Evolutionary conservation across 2,797 vertebrate genomes (phyloP).

Genomic region (Myiotriccus ornatus): DNA sequence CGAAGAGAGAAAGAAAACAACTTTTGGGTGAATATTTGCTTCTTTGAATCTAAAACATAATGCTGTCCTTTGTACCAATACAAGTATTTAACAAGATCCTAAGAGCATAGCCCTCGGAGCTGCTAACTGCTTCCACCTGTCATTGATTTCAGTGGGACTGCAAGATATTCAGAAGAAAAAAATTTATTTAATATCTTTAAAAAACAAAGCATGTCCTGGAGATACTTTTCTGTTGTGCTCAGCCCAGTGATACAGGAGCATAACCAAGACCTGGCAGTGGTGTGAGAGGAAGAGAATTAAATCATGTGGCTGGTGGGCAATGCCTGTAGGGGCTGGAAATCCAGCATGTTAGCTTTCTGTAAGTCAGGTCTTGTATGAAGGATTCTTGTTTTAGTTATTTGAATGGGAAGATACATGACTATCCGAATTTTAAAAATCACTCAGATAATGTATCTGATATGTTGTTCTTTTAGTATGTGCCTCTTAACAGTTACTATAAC

Average conservation of each 20-base stretch:
- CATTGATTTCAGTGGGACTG: not conserved
- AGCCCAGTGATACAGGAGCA: not conserved
- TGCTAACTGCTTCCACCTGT: not conserved
- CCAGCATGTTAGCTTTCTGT: slow-evolving; percentile 53
- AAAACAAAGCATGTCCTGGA: not conserved
- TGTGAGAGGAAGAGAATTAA: slow-evolving; percentile 43
- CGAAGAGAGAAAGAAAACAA: not conserved
- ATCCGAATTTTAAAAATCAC: slow-evolving; percentile 22
- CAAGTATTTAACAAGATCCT: not conserved
- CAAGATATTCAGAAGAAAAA: not conserved
- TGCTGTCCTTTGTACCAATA: not conserved
- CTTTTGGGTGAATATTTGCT: not conserved
- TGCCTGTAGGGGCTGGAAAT: slow-evolving; percentile 50
- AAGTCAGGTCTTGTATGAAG: not conserved
- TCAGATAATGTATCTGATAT: not conserved
- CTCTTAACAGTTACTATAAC: not conserved
- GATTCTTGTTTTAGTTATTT: slow-evolving; percentile 20
- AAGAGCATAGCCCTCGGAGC: not conserved
- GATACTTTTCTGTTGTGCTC: slow-evolving; percentile 7
- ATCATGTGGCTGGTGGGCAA: slow-evolving; percentile 8
- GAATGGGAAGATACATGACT: slow-evolving; percentile 1
- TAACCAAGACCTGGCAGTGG: slow-evolving; percentile 16
- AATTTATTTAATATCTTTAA: not conserved
- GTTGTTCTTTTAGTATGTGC: not conserved
- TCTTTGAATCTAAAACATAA: slow-evolving; percentile 26